Evolutionary conservation across 2,888 invertebrate genomes (phyloP).

Genomic region (Sepiola atlantica): DNA sequence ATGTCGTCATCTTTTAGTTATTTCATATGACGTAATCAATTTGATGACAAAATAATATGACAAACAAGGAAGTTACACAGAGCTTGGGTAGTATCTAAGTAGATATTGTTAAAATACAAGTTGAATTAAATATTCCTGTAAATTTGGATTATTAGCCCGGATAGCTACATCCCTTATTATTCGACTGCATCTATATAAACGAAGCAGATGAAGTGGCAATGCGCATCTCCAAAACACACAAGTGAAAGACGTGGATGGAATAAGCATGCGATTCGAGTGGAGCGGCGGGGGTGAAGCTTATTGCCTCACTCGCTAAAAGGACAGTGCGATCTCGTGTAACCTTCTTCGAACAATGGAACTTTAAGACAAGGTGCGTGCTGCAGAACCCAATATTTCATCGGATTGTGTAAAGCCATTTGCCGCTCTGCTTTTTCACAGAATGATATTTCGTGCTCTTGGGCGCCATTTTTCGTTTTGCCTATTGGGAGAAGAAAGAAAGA

Average conservation of each 20-base stretch:
- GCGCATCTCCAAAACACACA: not conserved
- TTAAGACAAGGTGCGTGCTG: not conserved
- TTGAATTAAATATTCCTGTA: too few species aligned
- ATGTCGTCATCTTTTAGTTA: too few species aligned
- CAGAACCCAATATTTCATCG: not conserved
- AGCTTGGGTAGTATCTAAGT: too few species aligned
- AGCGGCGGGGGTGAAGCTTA: not conserved
- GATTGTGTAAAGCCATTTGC: not conserved
- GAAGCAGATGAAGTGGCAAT: not conserved
- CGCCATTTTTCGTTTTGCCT: not conserved
- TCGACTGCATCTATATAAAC: not conserved
- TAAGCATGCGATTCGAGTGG: not conserved
- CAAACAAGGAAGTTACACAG: too few species aligned
- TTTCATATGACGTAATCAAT: too few species aligned
- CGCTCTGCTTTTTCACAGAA: not conserved
- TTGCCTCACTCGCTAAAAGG: not conserved
- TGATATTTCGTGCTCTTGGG: not conserved
- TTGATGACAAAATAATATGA: too few species aligned
- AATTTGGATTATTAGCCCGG: too few species aligned
- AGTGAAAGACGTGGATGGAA: not conserved
- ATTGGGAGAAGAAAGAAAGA: not conserved
- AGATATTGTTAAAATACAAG: too few species aligned
- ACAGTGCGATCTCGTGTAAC: not conserved
- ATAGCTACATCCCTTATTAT: too few species aligned
- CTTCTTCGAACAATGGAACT: not conserved